Evolutionary conservation across 2,888 invertebrate species (phyloP), one percentile per base, ranked within the genome.

Genomic region (Bellardia pandia): DNA sequence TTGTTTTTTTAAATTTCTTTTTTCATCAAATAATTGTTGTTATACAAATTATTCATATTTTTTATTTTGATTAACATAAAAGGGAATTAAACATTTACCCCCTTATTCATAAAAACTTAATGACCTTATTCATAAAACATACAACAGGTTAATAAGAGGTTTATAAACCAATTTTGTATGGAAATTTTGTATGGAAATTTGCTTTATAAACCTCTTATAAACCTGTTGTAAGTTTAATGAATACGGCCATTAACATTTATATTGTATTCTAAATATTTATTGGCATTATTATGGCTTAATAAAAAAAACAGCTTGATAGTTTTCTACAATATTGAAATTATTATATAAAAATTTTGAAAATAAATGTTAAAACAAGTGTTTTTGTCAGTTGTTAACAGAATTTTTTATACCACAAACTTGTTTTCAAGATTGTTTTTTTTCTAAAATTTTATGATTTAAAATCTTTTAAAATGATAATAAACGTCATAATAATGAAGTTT

Each of bases 41-140:
- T 48, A 60, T 51, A 62, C 71, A 79, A 79, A 62, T 79, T 40
- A 71, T 51, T 79, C 23, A 51, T 14, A 37, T 42, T 45, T 60
- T 30, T 0, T n/a, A 42, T 42, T 69, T 58, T 58, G 14, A 37
- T 60, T 33, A 14, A 33, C 16, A 23, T 45, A 58, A 68, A 42
- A 66, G 40, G 30, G 40, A 66, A 53, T 23, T 56, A 64, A 53
- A 71, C 5, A 53, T 53, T 80, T 60, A n/a, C n/a, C n/a, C n/a
- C n/a, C n/a, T n/a, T n/a, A n/a, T n/a, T n/a, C n/a, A n/a, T n/a
- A n/a, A n/a, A n/a, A n/a, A n/a, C n/a, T n/a, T n/a, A n/a, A n/a
- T n/a, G n/a, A n/a, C n/a, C n/a, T n/a, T n/a, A n/a, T n/a, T n/a
- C n/a, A n/a, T n/a, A n/a, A n/a, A n/a, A n/a, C n/a, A n/a, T n/a